phyloP scores from a whole-genome alignment of 2,888 invertebrate genomes.

The Tryphoninae sp. region DNA sequence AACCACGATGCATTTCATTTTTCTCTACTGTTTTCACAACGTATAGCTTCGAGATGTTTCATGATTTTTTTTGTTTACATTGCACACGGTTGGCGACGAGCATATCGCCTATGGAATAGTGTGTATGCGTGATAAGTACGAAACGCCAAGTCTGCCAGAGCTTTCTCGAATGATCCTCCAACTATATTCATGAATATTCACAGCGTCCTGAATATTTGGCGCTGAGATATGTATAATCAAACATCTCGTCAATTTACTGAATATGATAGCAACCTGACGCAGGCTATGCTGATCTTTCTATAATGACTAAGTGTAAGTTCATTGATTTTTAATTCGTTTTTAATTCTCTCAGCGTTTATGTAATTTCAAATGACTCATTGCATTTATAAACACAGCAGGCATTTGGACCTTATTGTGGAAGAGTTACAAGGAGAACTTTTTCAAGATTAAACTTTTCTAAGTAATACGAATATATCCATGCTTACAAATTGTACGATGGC shows the following conservation, averaged over 20 bases:
- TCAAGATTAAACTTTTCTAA: too few species aligned
- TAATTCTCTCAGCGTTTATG: neutral
- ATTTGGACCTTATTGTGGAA: neutral
- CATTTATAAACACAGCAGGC: neutral
- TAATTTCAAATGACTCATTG: neutral
- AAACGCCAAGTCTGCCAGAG: slow-evolving; percentile 13
- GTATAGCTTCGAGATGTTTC: slow-evolving; percentile 9
- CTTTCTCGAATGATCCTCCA: slow-evolving; percentile 10
- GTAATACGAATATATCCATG: neutral
- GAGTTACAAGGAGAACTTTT: too few species aligned
- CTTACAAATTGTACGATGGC: neutral
- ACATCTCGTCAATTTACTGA: slow-evolving; percentile 20
- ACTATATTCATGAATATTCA: slow-evolving; percentile 49
- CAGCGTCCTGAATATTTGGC: slow-evolving; percentile 31
- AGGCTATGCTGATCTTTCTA: neutral
- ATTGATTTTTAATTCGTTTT: neutral
- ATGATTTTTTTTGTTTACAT: neutral
- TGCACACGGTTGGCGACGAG: neutral
- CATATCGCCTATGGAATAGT: neutral
- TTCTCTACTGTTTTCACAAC: slow-evolving; percentile 36
- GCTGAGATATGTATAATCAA: slow-evolving; percentile 4
- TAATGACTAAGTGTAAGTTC: neutral
- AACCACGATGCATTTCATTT: slow-evolving; percentile 35
- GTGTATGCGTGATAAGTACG: neutral
- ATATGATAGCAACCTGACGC: neutral